A percentile compares a stretch with the other conserved stretches of the same genome.
Conservation (phyloP, 2,888 invertebrate genomes). For the Resseliella maxima region DNA sequence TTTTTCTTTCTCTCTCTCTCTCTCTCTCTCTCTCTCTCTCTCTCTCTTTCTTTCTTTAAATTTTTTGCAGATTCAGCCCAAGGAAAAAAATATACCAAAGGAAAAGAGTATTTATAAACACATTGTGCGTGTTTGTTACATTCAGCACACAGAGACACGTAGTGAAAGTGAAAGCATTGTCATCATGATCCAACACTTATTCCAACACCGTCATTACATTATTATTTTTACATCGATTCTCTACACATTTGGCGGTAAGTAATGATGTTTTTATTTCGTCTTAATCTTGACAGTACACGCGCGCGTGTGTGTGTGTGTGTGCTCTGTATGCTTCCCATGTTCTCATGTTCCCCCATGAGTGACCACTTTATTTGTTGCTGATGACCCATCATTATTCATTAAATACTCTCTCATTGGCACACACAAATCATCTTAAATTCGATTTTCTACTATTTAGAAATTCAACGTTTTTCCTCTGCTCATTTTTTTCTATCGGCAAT, state of each 20-base stretch:
- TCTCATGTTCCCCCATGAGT: not conserved
- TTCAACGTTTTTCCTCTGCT: not conserved
- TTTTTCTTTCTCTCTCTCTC: too few relatives aligned
- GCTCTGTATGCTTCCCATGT: not conserved
- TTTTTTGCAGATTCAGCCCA: constrained; percentile 15
- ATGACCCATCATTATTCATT: constrained; percentile 15
- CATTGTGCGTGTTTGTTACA: not conserved
- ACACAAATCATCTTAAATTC: not conserved
- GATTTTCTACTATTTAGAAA: not conserved
- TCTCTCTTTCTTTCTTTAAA: not conserved
- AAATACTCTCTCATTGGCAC: not conserved
- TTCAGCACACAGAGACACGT: not conserved
- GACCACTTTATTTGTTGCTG: constrained; percentile 23
- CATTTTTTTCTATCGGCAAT: too few relatives aligned
- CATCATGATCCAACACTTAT: constrained; percentile 38
- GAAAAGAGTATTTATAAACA: not conserved
- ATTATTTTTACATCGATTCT: constrained; percentile 51
- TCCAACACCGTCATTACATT: constrained; percentile 20
- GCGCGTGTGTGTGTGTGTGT: not conserved
- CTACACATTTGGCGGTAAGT: constrained; percentile 36
- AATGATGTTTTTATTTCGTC: too few relatives aligned
- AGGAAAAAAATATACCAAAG: not conserved
- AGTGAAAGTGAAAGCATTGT: not conserved
- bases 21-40: too few relatives aligned
- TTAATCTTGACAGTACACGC: too few relatives aligned